A percentile compares a stretch with the other conserved stretches of the same genome.
Evolutionary conservation across 2,888 invertebrate genomes (phyloP).

Genomic region (Deroplatys truncata): DNA sequence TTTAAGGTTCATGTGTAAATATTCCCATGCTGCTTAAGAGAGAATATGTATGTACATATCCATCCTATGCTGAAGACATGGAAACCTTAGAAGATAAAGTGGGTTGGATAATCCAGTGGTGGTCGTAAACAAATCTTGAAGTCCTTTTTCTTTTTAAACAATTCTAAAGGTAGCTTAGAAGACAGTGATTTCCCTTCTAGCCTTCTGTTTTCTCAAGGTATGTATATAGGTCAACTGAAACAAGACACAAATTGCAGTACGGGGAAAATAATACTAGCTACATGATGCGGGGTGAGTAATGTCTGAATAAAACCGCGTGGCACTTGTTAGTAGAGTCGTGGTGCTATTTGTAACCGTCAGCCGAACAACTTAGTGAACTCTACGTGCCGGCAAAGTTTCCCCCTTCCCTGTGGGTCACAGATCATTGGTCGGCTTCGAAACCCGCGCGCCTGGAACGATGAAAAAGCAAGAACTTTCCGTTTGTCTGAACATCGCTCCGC

Average conservation of each 20-base stretch:
- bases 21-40: too few relatives aligned
- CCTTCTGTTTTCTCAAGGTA: too few relatives aligned
- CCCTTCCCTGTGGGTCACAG: neutral
- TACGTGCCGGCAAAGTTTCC: neutral
- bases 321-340: neutral
- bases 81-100: too few relatives aligned
- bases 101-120: too few relatives aligned
- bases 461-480: neutral
- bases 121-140: too few relatives aligned
- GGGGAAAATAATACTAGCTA: neutral
- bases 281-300: neutral
- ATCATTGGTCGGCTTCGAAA: neutral
- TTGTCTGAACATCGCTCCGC: neutral
- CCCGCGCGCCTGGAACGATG: neutral
- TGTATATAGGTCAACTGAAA: neutral
- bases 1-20: too few relatives aligned
- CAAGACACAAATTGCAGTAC: neutral
- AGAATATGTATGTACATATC: too few relatives aligned
- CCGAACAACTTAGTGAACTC: neutral
- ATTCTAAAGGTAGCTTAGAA: too few relatives aligned
- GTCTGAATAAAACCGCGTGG: neutral
- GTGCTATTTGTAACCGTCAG: neutral
- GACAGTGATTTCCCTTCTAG: too few relatives aligned
- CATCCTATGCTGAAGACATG: too few relatives aligned
- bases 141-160: too few relatives aligned